Percentiles rank a stretch among this genome's conserved stretches.
Evolutionary conservation across 2,113 vertebrate species (phyloP).

Genomic region (Heloderma charlesbogerti): DNA sequence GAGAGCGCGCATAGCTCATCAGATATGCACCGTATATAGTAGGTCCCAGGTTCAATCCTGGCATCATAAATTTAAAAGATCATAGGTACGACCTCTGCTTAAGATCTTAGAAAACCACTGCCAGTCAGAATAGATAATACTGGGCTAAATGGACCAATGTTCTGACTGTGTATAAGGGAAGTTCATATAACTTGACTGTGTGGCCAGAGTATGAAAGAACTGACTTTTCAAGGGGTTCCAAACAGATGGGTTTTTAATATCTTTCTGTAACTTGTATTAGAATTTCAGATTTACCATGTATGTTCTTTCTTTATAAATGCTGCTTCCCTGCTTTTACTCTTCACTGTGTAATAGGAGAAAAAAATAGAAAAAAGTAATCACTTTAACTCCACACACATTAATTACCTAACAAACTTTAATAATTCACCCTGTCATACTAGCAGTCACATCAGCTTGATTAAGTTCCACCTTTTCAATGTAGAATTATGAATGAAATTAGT

Average conservation of each 20-base stretch:
- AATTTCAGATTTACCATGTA: slow-evolving; percentile 1
- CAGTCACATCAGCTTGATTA: no score
- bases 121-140: background rate
- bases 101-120: background rate
- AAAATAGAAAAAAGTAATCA: no score
- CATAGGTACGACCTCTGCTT: background rate
- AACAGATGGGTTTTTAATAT: background rate
- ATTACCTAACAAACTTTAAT: no score
- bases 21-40: background rate
- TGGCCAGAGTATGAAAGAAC: background rate
- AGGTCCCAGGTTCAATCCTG: background rate
- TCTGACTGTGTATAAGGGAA: background rate
- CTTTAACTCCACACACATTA: no score
- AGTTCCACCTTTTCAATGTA: no score
- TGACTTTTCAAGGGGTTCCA: background rate
- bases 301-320: slow-evolving; percentile 20
- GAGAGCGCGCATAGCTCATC: background rate
- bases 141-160: background rate
- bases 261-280: slow-evolving; percentile 27
- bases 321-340: slow-evolving; percentile 5
- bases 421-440: no score
- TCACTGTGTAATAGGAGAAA: slow-evolving; percentile 39
- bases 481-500: no score
- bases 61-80: no score
- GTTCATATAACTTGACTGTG: background rate